Evolutionary conservation across 2,888 invertebrate genomes (phyloP).

Genomic region (Nemoura dubitans): DNA sequence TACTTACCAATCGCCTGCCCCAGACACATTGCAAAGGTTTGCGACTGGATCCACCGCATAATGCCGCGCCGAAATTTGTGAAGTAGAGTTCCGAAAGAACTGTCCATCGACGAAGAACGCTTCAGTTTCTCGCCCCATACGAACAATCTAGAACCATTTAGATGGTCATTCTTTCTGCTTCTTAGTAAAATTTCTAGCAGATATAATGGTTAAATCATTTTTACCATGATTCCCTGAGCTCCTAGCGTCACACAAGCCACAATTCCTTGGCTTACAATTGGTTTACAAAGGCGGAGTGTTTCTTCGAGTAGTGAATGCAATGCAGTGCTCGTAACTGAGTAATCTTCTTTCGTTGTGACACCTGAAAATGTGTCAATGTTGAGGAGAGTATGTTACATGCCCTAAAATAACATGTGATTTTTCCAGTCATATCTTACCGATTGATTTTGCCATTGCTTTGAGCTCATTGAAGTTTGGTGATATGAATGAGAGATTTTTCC

Average conservation of each 20-base stretch:
- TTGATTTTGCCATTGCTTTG: conserved; percentile 68
- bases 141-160: conserved; percentile 46
- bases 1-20: conserved; percentile 77
- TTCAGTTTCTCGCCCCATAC: conserved; percentile 45
- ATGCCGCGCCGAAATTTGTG: conserved; percentile 42
- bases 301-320: conserved; percentile 54
- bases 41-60: conserved; percentile 49
- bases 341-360: conserved; percentile 33
- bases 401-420: not conserved
- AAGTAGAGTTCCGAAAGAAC: not conserved
- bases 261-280: conserved; percentile 64
- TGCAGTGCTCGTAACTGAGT: conserved; percentile 28
- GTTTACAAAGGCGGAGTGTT: conserved; percentile 56
- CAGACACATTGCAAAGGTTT: conserved; percentile 77
- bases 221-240: conserved; percentile 64
- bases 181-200: not conserved
- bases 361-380: conserved; percentile 26
- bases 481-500: conserved; percentile 66
- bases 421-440: conserved; percentile 57
- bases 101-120: conserved; percentile 39
- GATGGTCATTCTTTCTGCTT: not conserved
- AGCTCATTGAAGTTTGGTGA: conserved; percentile 87
- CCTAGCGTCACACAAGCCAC: conserved; percentile 73
- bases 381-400: not conserved
- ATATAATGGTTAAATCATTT: not conserved